Base-by-base conservation (phyloP, 2,888 invertebrate genomes). In the Homarus gammarus region DNA sequence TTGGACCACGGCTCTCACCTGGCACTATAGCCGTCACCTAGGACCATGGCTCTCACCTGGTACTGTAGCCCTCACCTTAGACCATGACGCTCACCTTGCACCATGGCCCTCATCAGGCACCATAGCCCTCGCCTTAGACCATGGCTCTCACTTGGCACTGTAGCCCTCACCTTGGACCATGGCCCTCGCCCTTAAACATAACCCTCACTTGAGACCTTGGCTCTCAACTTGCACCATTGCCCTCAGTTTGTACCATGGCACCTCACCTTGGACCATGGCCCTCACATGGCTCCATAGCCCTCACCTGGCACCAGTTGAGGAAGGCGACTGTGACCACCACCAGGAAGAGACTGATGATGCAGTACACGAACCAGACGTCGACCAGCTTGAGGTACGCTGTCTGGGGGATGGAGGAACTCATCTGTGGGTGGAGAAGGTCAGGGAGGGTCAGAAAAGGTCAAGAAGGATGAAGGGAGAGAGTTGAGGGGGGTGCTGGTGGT, bases 301-400 rank as follows among this genome's bases (percentile, higher is more conserved):
- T 56, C 56, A 56, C 56, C 8, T 3, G 0, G 8, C 56, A 56
- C 88, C 88, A 88, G 70, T 84, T 75, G 61, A 88, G 77, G 40
- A 88, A 77, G 12, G 83, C 88, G 2, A 88, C 77, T 3, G 88
- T 83, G 27, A 88, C 83, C 27, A 88, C 88, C 33, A 77, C 83
- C 38, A 88, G 64, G 72, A 88, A 88, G n/a, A 88, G 83, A n/a
- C 82, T 83, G 15, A 84, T 77, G 77, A 88, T 88, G 88, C 88
- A 88, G 40, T 64, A 88, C 77, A 88, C 88, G 27, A 84, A 88
- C 88, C 88, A 88, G n/a, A 88, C 75, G 77, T 88, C 88, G 5
- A 88, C 88, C 51, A 88, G 78, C 77, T 88, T 88, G 33, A 88
- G 70, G 31, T 88, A 88, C 10, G 88, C 88, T 8, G 88, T 88